Conservation (phyloP, 2,888 invertebrate genomes). For the Carcina quercana region DNA sequence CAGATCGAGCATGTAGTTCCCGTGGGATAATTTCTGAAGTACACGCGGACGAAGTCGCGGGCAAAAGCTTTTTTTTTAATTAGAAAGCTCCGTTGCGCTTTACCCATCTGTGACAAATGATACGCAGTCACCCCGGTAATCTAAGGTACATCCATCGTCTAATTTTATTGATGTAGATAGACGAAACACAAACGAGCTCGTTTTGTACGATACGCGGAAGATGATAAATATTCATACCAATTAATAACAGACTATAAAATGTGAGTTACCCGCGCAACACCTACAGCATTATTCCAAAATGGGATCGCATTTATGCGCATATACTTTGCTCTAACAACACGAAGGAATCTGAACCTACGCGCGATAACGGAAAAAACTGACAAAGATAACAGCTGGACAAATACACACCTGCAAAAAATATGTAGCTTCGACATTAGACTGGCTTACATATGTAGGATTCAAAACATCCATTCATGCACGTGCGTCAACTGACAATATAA, state of each 20-base stretch:
- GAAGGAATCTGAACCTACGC: conserved; percentile 32
- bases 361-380: conserved; percentile 26
- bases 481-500: conserved; percentile 5
- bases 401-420: conserved; percentile 15
- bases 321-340: conserved; percentile 24
- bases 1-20: no score
- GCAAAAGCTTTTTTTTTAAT: no score
- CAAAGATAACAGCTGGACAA: conserved; percentile 26
- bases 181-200: no score
- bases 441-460: background rate
- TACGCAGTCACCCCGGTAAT: no score
- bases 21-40: no score
- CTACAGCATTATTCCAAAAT: conserved; percentile 1
- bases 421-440: conserved; percentile 1
- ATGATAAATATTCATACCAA: conserved; percentile 34
- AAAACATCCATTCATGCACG: conserved; percentile 3
- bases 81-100: no score
- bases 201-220: conserved; percentile 29
- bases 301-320: background rate
- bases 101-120: no score
- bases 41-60: no score
- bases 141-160: no score
- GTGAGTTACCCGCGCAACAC: conserved; percentile 29
- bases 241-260: conserved; percentile 20
- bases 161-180: no score